Evolutionary conservation across 1,140 invertebrate genomes (phyloP), one percentile per base, ranked within the genome.

Genomic region (Psilanteris sp.): DNA sequence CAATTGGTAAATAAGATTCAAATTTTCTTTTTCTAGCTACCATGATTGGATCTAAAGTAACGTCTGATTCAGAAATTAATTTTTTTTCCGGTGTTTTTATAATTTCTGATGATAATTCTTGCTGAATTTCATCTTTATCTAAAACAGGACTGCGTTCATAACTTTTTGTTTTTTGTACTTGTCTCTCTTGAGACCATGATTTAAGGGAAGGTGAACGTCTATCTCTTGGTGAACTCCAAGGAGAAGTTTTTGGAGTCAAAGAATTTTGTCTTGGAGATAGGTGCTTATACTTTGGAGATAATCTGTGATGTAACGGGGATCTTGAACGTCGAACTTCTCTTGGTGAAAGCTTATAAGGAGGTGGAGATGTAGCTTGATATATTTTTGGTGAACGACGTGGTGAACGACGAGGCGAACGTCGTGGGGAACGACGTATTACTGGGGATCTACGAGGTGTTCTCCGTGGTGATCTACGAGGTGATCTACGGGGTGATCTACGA

Each of bases 21-120:
- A 89, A 89, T 43, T 89, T 89, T 14, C 79, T 78, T 39, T 82
- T 79, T 2, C 87, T 74, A 0, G 87, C 87, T 36, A 85, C 86
- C 36, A 88, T 54, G 1, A 88, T 61, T 3, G 85, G 81, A 64
- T 89, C 83, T 4, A 66, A 2, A 5, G 6, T 5, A n/a, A 2
- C 34, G 7, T 13, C 8, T 41, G 14, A 0, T 14, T 44, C 48
- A 9, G 37, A 8, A 13, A 16, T 1, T 0, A 6, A 1, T n/a
- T 43, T 59, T 11, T 34, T 18, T n/a, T 68, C 62, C 1, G 6
- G 0, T 6, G 0, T n/a, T 8, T 34, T 14, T 1, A 7, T n/a
- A 22, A 76, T 77, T 15, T 85, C 83, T 1, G 31, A 26, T 1
- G 15, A 27, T 4, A 24, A 41, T 26, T 8, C 24, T 8, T 8